Conservation (phyloP, 2,797 vertebrate genomes). For the Chaetodon trifasciatus region DNA sequence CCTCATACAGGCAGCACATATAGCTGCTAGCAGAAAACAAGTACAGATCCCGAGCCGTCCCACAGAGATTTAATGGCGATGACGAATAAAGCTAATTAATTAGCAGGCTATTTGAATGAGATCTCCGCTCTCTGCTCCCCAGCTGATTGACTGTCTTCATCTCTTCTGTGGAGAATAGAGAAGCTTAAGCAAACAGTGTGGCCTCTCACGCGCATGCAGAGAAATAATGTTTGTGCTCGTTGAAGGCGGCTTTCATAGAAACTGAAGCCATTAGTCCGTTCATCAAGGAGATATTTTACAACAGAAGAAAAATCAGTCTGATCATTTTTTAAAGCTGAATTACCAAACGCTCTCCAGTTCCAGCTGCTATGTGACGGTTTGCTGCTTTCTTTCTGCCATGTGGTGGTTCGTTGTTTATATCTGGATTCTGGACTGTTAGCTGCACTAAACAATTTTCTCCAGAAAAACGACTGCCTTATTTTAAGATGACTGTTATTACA, state of each 20-base stretch:
- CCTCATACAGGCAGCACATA: slow-evolving; percentile 29
- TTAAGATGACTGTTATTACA: too few relatives aligned
- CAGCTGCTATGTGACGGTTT: neutral
- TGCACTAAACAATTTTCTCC: neutral
- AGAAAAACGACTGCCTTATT: neutral
- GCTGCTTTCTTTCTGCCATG: neutral
- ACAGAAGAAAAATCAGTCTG: too few relatives aligned
- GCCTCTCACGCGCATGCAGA: neutral
- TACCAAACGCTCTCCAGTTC: neutral
- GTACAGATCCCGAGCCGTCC: slow-evolving; percentile 41
- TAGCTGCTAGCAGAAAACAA: slow-evolving; percentile 44
- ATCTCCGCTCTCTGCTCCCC: slow-evolving; percentile 62
- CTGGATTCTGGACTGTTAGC: neutral
- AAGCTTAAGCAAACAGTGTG: slow-evolving; percentile 46
- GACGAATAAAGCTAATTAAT: slow-evolving; percentile 72
- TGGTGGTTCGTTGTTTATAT: neutral
- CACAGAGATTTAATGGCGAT: slow-evolving; percentile 46
- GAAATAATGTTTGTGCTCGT: neutral
- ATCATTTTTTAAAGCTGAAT: neutral
- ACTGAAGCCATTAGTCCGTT: neutral
- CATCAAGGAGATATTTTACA: neutral
- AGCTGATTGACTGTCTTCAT: slow-evolving; percentile 61
- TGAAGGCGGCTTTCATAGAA: neutral
- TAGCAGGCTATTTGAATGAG: slow-evolving; percentile 72
- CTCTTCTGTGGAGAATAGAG: slow-evolving; percentile 43